A percentile compares a stretch with the other conserved stretches of the same genome.
phyloP scores from a whole-genome alignment of 2,888 invertebrate species.

The Deroplatys truncata region DNA sequence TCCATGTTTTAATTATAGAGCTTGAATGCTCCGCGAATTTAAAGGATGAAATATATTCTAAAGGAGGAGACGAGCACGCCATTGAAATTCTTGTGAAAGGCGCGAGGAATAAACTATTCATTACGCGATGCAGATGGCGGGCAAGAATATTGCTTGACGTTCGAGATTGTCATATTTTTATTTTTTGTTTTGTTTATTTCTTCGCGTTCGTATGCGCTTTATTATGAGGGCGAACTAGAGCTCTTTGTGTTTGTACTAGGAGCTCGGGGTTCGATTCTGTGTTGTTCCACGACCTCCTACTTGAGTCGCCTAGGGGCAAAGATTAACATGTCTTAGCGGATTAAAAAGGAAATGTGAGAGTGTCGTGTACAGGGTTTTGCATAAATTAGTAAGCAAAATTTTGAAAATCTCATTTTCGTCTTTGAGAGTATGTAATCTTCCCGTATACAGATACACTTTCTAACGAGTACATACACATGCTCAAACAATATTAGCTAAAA shows the following conservation, averaged over 20 bases:
- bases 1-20: not conserved
- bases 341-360: too few relatives aligned
- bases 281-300: not conserved
- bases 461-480: too few relatives aligned
- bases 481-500: too few relatives aligned
- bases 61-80: not conserved
- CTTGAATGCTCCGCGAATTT: not conserved
- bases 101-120: not conserved
- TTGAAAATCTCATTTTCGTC: too few relatives aligned
- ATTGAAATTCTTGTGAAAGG: not conserved
- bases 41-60: not conserved
- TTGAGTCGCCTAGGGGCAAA: too few relatives aligned
- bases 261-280: not conserved
- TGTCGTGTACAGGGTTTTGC: too few relatives aligned
- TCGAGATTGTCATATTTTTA: not conserved
- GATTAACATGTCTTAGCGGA: too few relatives aligned
- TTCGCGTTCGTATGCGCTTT: not conserved
- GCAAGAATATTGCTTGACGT: not conserved
- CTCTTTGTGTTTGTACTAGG: not conserved
- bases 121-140: not conserved
- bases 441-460: too few relatives aligned
- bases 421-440: too few relatives aligned
- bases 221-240: not conserved
- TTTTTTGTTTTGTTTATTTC: not conserved
- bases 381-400: too few relatives aligned